Evolutionary conservation across 1,140 invertebrate genomes (phyloP), one percentile per base, ranked within the genome.

Genomic region (Penaeus vannamei): DNA sequence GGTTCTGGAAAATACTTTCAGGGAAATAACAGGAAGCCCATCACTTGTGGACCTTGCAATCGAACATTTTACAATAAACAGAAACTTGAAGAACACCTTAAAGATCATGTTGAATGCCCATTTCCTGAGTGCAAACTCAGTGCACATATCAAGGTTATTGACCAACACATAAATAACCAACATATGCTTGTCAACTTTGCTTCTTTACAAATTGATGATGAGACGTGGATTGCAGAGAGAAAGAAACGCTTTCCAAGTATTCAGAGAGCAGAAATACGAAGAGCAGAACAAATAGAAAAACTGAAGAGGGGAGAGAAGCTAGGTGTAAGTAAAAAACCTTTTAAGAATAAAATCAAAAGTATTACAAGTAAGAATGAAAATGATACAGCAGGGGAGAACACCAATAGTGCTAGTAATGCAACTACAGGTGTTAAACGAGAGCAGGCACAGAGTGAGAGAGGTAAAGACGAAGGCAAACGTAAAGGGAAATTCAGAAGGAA

Each of bases 131-230:
- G 89, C 46, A 84, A 77, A 61, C 10, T 90, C 26, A 84, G 36
- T 76, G 89, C 84, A 26, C 84, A 90, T 53, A 83, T 83, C 17
- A 90, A 90, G 66, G 42, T 86, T 53, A 90, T 90, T 79, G 89
- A 90, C n/a, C 85, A 84, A 22, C 89, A 90, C 66, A 90, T 90
- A 32, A 83, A 86, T 64, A 84, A 86, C 46, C 84, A 90, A 20
- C 89, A 90, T 61, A 86, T 90, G 85, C 79, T 90, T 23, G 62
- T 90, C 22, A 90, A 90, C 59, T 90, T 90, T 84, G 89, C 80
- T 19, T 81, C 82, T 22, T 59, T 86, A 5, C 85, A 86, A 77
- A 86, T 90, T 32, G 89, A 90, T 59, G 85, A 87, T 64, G 81
- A 90, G 29, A 62, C 89, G 12, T 90, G 89, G 89, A 84, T 86